phyloP scores from a whole-genome alignment of 2,797 vertebrate genomes.

The Microcaecilia unicolor region DNA sequence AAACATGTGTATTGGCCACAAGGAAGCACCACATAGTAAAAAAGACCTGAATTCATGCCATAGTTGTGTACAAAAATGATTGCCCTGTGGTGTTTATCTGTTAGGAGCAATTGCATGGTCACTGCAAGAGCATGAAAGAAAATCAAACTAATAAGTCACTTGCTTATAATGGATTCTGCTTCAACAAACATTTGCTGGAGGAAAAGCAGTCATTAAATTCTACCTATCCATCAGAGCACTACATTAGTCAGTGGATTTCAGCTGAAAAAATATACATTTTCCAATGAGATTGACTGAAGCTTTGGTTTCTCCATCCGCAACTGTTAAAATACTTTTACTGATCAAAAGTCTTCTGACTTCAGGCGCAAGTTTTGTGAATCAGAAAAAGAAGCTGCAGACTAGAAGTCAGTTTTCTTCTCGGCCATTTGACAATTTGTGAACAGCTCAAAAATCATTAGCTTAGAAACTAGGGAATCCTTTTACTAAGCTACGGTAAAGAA shows the following conservation, averaged over 20 bases:
- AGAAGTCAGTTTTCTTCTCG: too few relatives aligned
- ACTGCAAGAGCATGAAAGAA: conserved; percentile 29
- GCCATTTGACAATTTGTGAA: too few relatives aligned
- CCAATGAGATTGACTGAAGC: conserved; percentile 46
- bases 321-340: too few relatives aligned
- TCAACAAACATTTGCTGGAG: conserved; percentile 50
- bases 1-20: conserved; percentile 2
- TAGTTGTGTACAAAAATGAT: conserved; percentile 22
- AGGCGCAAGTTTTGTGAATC: too few relatives aligned
- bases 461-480: too few relatives aligned
- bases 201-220: conserved; percentile 48
- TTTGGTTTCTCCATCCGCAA: conserved; percentile 42
- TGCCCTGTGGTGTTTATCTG: conserved; percentile 21
- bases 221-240: conserved; percentile 43
- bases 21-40: conserved; percentile 8
- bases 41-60: conserved; percentile 5
- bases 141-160: conserved; percentile 28
- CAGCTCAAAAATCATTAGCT: too few relatives aligned
- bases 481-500: too few relatives aligned
- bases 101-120: conserved; percentile 30
- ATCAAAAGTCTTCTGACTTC: too few relatives aligned
- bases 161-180: conserved; percentile 44
- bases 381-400: too few relatives aligned
- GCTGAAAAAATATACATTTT: conserved; percentile 41
- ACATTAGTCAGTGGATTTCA: conserved; percentile 38